These are phyloP conservation scores for Echiichthys vipera DNA, from an alignment of 2,797 vertebrate genomes.

Conservation along the genomic window DNA sequence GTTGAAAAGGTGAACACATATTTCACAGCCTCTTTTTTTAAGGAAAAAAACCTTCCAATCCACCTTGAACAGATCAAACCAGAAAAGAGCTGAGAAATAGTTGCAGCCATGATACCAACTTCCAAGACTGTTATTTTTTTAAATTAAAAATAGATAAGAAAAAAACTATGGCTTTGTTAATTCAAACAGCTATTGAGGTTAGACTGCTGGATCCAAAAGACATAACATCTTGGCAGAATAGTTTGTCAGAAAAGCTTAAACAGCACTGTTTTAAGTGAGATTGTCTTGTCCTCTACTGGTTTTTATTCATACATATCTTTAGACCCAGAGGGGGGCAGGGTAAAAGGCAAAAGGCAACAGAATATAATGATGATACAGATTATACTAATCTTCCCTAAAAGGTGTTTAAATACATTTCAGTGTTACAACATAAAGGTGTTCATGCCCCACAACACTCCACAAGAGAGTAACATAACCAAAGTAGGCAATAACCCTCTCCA, in stretches of 20 bases:
- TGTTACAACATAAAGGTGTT: slow-evolving; percentile 41
- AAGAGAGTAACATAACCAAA: slow-evolving; percentile 44
- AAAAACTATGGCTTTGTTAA: slow-evolving; percentile 30
- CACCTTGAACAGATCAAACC: slow-evolving; percentile 31
- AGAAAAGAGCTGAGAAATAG: slow-evolving; percentile 26
- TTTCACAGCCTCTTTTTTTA: neutral
- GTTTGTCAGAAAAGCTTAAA: slow-evolving; percentile 39
- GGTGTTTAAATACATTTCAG: slow-evolving; percentile 35
- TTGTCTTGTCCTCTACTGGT: slow-evolving; percentile 12
- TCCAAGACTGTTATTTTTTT: slow-evolving; percentile 31
- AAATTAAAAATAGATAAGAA: slow-evolving; percentile 47
- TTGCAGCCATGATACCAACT: slow-evolving; percentile 7
- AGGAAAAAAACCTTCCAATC: neutral
- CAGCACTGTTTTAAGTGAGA: neutral
- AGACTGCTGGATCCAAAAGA: slow-evolving; percentile 2
- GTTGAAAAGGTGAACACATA: slow-evolving; percentile 10
- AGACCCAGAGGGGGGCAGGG: slow-evolving; percentile 19
- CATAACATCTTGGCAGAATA: slow-evolving; percentile 31
- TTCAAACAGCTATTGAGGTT: slow-evolving; percentile 28
- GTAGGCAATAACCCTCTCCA: slow-evolving; percentile 57
- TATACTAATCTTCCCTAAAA: slow-evolving; percentile 52
- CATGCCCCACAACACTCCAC: slow-evolving; percentile 31
- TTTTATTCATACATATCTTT: neutral
- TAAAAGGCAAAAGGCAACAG: neutral
- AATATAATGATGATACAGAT: slow-evolving; percentile 48